These are phyloP conservation scores for Channa striata DNA, from an alignment of 2,797 vertebrate species.

Conservation along the genomic window DNA sequence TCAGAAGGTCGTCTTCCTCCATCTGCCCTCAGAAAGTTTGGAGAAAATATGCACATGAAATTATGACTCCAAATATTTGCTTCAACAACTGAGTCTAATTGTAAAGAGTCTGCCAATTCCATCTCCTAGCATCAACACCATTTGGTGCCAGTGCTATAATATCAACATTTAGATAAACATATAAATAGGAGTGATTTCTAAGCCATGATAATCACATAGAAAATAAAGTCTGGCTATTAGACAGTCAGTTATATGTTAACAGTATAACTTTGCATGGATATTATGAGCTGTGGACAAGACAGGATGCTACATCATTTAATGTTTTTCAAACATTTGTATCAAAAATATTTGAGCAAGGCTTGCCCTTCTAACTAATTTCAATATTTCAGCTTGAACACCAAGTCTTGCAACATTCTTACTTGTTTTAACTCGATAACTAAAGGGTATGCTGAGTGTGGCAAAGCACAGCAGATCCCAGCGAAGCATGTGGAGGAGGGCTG, in stretches of 20 bases:
- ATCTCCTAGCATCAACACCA: conserved; percentile 40
- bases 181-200: conserved; percentile 52
- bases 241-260: background rate
- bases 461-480: too few relatives aligned
- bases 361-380: too few relatives aligned
- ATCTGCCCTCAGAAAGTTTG: conserved; percentile 31
- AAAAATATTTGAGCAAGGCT: too few relatives aligned
- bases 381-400: too few relatives aligned
- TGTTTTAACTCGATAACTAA: too few relatives aligned
- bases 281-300: background rate
- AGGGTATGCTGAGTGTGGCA: too few relatives aligned
- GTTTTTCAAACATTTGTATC: too few relatives aligned
- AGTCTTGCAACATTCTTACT: too few relatives aligned
- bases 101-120: conserved; percentile 53
- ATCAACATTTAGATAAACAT: conserved; percentile 53
- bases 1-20: background rate
- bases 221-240: conserved; percentile 39
- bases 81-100: conserved; percentile 56
- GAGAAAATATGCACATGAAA: conserved; percentile 45
- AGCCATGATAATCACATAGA: conserved; percentile 51
- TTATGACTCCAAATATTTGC: conserved; percentile 64
- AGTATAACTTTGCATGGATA: background rate
- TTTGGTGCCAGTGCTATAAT: conserved; percentile 36
- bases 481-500: too few relatives aligned
- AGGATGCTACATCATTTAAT: too few relatives aligned